A percentile compares a stretch with the other conserved stretches of the same genome.
These are phyloP conservation scores for Octodon degus DNA, from an alignment of 2,113 vertebrate genomes.

Conservation along the genomic window DNA sequence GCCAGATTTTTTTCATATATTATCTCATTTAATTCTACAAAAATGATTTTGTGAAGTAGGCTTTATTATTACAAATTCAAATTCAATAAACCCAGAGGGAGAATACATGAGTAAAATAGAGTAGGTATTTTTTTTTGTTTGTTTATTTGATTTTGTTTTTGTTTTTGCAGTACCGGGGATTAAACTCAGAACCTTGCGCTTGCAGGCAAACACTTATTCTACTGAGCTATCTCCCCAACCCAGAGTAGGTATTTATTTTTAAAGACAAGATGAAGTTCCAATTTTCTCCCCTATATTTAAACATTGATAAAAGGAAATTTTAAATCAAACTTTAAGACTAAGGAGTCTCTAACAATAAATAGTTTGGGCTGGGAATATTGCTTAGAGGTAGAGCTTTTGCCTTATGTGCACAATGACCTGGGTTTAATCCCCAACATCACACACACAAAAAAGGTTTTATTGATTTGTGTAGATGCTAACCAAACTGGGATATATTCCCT, in stretches of 20 bases:
- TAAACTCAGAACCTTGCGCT: too few relatives aligned
- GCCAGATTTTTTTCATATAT: conserved; percentile 58
- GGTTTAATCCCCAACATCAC: neutral
- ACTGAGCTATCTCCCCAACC: too few relatives aligned
- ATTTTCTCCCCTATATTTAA: conserved; percentile 4
- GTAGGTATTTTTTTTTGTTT: neutral
- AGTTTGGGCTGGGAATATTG: neutral
- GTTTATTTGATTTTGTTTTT: too few relatives aligned
- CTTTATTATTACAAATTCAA: conserved; percentile 31
- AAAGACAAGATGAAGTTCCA: neutral
- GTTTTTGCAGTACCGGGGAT: too few relatives aligned
- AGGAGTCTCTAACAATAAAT: neutral
- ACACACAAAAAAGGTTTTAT: neutral
- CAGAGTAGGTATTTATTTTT: neutral
- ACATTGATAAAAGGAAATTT: neutral
- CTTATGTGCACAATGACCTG: neutral
- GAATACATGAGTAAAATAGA: neutral
- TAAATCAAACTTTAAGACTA: neutral
- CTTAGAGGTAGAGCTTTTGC: neutral
- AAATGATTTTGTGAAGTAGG: conserved; percentile 27
- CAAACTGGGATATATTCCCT: neutral
- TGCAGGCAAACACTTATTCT: too few relatives aligned
- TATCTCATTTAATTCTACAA: conserved; percentile 63
- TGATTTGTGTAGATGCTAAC: neutral
- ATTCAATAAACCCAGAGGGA: neutral